Base-by-base conservation (phyloP, 2,888 invertebrate species). In the Limnephilus rhombicus region DNA sequence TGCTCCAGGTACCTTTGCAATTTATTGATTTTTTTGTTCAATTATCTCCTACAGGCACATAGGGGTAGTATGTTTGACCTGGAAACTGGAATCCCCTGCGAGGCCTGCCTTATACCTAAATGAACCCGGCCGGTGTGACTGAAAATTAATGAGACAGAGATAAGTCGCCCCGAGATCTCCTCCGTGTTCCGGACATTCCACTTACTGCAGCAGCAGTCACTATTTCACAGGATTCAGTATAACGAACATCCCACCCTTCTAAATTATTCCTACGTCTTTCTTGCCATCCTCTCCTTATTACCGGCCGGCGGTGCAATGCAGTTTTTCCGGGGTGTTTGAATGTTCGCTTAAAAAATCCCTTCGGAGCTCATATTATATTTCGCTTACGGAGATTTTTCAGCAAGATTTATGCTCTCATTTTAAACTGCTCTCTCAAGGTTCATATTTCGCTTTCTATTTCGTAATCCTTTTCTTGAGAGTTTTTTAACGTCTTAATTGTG, bases 61-160 rank as follows among this genome's bases (percentile, higher is more conserved):
- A 29, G 24, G 83, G 31, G 85, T 34, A 37, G 24, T 85, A 41
- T 1, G 68, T 68, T 68, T 85, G 85, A 85, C 85, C 37, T 34
- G 41, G 18, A 68, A 68, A 68, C n/a, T 68, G 68, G 9, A 68
- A 24, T 7, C 24, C 68, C 68, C n/a, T n/a, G 68, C 31, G 41
- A 34, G 37, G 85, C 24, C 34, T 4, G 31, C 34, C 82, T 24
- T 24, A 24, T 24, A 7, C 85, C 37, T 68, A 90, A 90, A 85
- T 85, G 90, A 85, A 85, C 53, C 90, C 41, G 34, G 90, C 29
- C 68, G 49, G 87, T 91, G 91, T 87, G 82, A 88, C 91, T 91
- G 85, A 34, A 91, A 91, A 91, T 91, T 88, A 91, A 88, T 91
- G 91, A 91, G 91, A 91, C 91, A 91, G 41, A 91, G 91, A 91